Conservation (phyloP, 2,113 vertebrate genomes). For the Cacatua alba region DNA sequence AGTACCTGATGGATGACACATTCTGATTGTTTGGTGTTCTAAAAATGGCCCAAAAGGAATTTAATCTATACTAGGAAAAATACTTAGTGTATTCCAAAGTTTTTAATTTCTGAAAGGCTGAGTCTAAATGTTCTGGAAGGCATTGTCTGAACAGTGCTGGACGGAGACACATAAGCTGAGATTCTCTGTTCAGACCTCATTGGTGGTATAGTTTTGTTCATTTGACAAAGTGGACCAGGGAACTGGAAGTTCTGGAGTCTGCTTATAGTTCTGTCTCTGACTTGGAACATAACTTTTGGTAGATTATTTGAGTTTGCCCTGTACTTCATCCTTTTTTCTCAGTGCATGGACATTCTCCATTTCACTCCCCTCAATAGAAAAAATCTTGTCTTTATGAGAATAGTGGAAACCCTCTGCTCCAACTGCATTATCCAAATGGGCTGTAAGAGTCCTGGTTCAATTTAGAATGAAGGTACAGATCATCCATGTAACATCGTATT, state of each 20-base stretch:
- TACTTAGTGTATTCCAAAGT: neutral
- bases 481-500: neutral
- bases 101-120: neutral
- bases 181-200: neutral
- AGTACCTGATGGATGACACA: neutral
- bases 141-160: neutral
- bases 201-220: neutral
- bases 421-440: neutral
- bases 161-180: rapidly evolving
- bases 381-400: neutral
- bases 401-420: neutral
- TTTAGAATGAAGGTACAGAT: neutral
- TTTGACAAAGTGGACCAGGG: neutral
- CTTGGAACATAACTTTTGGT: neutral
- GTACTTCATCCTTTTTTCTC: neutral
- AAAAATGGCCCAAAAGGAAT: neutral
- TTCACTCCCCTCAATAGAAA: neutral
- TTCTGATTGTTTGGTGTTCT: neutral
- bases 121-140: neutral
- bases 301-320: neutral
- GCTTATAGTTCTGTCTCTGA: neutral
- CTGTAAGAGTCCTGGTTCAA: neutral
- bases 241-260: neutral
- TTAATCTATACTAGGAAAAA: neutral
- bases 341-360: neutral